Evolutionary conservation across 64 coral and sea anemone genomes (phyloP).

Genomic region (Dendronephthya gigantea): DNA sequence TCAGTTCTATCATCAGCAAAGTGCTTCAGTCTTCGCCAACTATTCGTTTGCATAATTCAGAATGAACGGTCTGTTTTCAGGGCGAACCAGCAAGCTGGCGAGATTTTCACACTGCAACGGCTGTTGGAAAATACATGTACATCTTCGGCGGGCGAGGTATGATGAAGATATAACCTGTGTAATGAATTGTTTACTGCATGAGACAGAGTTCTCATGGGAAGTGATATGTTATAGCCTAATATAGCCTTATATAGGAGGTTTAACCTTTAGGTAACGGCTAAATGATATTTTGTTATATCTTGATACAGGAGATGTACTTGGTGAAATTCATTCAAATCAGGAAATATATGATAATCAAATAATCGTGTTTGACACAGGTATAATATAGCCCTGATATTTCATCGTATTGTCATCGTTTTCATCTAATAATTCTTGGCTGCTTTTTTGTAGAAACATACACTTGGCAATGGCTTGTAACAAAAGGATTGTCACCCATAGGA

Average conservation of each 20-base stretch:
- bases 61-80: constrained; percentile 16
- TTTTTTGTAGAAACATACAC: constrained; percentile 20
- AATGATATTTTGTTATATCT: not conserved
- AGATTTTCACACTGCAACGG: constrained; percentile 88
- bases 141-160: constrained; percentile 95
- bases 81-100: constrained; percentile 75
- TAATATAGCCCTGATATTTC: not conserved
- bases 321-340: constrained; percentile 59
- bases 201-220: too few relatives aligned
- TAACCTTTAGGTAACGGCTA: too few relatives aligned
- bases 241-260: too few relatives aligned
- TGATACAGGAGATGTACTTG: constrained; percentile 56
- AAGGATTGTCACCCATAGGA: constrained; percentile 22
- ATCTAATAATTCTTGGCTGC: not conserved
- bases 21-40: too few relatives aligned
- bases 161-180: not conserved
- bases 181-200: too few relatives aligned
- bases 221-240: too few relatives aligned
- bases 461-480: constrained; percentile 27
- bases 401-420: too few relatives aligned
- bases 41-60: not conserved
- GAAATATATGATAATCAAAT: constrained; percentile 83
- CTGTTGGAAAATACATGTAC: constrained; percentile 84
- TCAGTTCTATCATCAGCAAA: too few relatives aligned
- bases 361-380: constrained; percentile 84